Evolutionary conservation across 2,888 invertebrate genomes (phyloP).

Genomic region (Lasioglossum oenotherae): DNA sequence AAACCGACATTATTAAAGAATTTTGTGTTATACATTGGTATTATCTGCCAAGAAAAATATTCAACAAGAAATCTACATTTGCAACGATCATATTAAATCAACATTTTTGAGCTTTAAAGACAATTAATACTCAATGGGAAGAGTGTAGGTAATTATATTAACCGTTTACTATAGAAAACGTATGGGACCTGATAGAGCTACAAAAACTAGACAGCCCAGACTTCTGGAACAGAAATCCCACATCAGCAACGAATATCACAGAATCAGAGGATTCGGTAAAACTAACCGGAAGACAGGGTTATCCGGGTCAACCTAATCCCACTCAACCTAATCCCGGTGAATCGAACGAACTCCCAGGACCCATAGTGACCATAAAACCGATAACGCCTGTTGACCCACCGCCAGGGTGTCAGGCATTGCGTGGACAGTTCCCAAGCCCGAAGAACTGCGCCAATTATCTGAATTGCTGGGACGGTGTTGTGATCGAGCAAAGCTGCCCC

Average conservation of each 20-base stretch:
- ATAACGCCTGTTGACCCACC: constrained; percentile 47
- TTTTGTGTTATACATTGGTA: not conserved
- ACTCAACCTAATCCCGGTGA: constrained; percentile 59
- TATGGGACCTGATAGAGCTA: constrained; percentile 75
- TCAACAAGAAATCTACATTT: no score
- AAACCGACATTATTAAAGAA: not conserved
- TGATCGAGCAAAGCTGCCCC: constrained; percentile 89
- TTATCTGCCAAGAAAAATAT: not conserved
- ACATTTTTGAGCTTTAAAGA: no score
- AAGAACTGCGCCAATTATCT: constrained; percentile 87
- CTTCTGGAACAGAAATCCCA: constrained; percentile 49
- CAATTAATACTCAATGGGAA: no score
- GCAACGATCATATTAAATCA: no score
- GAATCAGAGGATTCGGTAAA: constrained; percentile 21
- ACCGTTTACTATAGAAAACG: constrained; percentile 50
- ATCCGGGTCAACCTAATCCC: constrained; percentile 67
- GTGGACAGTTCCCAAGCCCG: constrained; percentile 88
- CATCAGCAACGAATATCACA: constrained; percentile 19
- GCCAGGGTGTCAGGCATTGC: constrained; percentile 80
- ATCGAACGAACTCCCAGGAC: constrained; percentile 73
- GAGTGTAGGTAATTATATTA: not conserved
- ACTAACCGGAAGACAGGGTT: constrained; percentile 63
- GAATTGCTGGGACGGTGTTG: constrained; percentile 90
- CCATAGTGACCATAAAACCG: constrained; percentile 64
- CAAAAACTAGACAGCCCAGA: constrained; percentile 71